Evolutionary conservation across 1,140 invertebrate species (phyloP).

Genomic region (Glossosoma conforme): DNA sequence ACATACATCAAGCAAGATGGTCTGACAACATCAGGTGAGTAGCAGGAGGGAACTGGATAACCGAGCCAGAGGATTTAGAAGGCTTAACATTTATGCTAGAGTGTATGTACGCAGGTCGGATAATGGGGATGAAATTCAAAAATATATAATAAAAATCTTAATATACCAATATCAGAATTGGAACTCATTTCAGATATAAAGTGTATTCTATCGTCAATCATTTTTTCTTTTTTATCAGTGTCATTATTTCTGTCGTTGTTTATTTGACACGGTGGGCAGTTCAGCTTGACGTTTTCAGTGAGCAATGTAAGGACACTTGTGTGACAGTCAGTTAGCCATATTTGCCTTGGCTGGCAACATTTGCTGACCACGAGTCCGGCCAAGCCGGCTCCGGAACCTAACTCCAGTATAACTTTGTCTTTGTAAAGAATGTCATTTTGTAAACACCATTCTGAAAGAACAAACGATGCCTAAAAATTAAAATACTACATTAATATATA

Average conservation of each 20-base stretch:
- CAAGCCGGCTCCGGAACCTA: constrained; percentile 55
- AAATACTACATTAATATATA: not conserved
- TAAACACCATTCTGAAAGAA: constrained; percentile 52
- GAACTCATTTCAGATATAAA: not conserved
- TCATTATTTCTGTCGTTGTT: not conserved
- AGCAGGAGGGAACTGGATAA: too few relatives aligned
- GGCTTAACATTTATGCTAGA: too few relatives aligned
- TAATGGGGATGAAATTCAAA: too few relatives aligned
- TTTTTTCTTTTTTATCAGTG: not conserved
- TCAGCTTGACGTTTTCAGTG: constrained; percentile 44
- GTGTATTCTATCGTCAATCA: not conserved
- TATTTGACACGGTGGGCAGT: constrained; percentile 29
- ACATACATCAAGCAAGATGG: too few relatives aligned
- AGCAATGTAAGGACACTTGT: constrained; percentile 45
- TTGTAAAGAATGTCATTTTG: constrained; percentile 39
- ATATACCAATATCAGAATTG: not conserved
- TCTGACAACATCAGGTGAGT: too few relatives aligned
- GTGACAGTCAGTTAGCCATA: constrained; percentile 54
- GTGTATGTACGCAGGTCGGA: too few relatives aligned
- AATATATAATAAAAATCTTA: not conserved
- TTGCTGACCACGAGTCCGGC: constrained; percentile 46
- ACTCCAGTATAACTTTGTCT: constrained; percentile 49
- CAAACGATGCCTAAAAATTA: constrained; percentile 42
- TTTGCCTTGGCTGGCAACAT: constrained; percentile 44
- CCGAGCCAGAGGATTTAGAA: too few relatives aligned